These are phyloP conservation scores for Pachyuromys duprasi DNA, from an alignment of 2,797 vertebrate genomes.

Conservation along the genomic window DNA sequence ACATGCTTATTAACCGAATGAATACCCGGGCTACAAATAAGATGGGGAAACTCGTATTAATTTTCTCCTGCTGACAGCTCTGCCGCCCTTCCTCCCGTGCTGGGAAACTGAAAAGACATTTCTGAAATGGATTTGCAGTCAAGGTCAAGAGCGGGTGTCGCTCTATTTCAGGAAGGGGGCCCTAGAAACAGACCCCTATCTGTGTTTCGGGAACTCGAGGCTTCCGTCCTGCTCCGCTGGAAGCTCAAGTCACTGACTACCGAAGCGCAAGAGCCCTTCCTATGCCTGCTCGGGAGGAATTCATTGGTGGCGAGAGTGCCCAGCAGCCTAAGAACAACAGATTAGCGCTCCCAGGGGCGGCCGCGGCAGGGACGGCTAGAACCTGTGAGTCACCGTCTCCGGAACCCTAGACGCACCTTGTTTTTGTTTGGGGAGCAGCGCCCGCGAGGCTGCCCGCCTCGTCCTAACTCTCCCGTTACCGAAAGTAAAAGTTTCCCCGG, in stretches of 20 bases:
- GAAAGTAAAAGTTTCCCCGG: constrained; percentile 76
- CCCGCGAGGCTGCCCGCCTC: not conserved
- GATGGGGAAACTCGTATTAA: constrained; percentile 47
- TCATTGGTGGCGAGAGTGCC: not conserved
- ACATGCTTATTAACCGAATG: constrained; percentile 7
- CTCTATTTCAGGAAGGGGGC: constrained; percentile 56
- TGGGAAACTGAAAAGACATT: constrained; percentile 20
- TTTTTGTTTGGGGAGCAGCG: not conserved
- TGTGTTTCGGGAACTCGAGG: not conserved
- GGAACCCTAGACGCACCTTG: not conserved
- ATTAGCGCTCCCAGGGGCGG: constrained; percentile 2
- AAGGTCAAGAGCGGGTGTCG: constrained; percentile 76
- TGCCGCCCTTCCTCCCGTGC: not conserved
- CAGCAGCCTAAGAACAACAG: constrained; percentile 22
- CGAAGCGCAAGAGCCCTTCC: not conserved
- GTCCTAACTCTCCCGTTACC: not conserved
- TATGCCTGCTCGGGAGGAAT: not conserved
- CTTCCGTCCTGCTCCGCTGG: constrained; percentile 11
- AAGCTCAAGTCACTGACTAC: not conserved
- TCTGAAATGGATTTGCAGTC: constrained; percentile 63
- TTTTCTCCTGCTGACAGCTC: constrained; percentile 26
- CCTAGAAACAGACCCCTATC: constrained; percentile 49
- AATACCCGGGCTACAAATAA: not conserved
- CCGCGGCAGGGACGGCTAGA: not conserved
- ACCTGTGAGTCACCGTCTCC: constrained; percentile 37